A percentile compares a stretch with the other conserved stretches of the same genome.
These are phyloP conservation scores for Mungos mungo DNA, from an alignment of 2,113 vertebrate genomes.

Conservation along the genomic window DNA sequence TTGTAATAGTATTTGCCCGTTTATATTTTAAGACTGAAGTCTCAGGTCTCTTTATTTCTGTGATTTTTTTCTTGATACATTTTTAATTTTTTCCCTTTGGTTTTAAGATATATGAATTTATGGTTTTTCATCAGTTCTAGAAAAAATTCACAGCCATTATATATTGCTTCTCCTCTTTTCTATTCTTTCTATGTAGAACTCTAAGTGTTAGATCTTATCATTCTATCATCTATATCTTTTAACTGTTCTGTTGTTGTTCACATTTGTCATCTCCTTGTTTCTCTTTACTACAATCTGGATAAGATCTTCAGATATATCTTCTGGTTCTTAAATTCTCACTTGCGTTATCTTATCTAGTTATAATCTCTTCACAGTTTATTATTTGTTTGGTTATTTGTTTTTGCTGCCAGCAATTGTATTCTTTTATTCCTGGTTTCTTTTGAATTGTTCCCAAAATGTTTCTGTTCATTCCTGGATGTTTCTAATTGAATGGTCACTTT, in stretches of 20 bases:
- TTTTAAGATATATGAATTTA: not conserved
- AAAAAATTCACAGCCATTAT: not conserved
- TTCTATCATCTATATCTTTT: not conserved
- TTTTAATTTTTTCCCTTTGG: not conserved
- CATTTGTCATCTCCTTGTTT: slow-evolving; percentile 25
- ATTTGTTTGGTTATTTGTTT: not conserved
- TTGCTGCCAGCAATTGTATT: not conserved
- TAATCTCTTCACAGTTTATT: not conserved
- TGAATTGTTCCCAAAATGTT: slow-evolving; percentile 18
- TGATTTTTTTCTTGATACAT: not conserved
- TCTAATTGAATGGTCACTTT: not conserved
- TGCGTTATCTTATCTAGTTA: slow-evolving; percentile 10
- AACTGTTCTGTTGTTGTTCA: not conserved
- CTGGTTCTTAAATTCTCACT: not conserved
- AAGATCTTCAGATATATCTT: not conserved
- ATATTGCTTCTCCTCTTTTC: not conserved
- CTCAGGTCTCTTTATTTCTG: not conserved
- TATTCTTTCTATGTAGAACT: not conserved
- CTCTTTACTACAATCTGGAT: not conserved
- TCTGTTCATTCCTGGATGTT: slow-evolving; percentile 7
- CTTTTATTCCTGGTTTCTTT: slow-evolving; percentile 12
- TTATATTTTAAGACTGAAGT: not conserved
- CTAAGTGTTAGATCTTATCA: not conserved
- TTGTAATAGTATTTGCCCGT: not conserved
- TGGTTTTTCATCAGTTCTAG: not conserved